phyloP scores from a whole-genome alignment of 2,113 vertebrate genomes.

The Alaudala cheleensis region DNA sequence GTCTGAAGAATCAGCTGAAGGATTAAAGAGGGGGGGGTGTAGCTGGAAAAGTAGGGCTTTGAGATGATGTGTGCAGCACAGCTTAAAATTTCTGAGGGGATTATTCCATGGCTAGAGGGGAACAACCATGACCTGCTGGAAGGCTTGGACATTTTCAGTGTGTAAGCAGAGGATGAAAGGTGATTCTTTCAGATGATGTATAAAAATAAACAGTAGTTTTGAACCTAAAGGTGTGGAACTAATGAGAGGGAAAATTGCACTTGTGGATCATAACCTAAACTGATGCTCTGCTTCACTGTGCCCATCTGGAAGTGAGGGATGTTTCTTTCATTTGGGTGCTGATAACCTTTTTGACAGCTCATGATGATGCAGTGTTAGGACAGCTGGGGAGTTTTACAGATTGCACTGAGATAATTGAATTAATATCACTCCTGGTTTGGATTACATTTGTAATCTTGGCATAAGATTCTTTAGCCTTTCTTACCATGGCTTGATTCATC shows the following conservation, averaged over 20 bases:
- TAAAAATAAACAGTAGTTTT: not conserved
- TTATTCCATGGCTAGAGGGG: not conserved
- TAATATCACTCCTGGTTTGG: not conserved
- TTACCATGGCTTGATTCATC: not conserved
- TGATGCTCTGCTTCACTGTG: not conserved
- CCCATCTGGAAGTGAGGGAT: not conserved
- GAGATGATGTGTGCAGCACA: not conserved
- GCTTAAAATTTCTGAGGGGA: not conserved
- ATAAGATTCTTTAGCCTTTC: not conserved
- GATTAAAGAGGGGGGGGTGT: not conserved
- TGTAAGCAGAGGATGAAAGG: not conserved
- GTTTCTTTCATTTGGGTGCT: not conserved
- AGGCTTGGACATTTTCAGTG: not conserved
- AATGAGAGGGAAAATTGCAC: not conserved
- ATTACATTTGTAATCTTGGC: not conserved
- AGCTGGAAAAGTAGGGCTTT: not conserved
- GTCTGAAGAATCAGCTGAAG: not conserved
- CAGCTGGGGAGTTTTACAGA: fast-evolving
- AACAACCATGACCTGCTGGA: not conserved
- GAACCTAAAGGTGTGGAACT: not conserved
- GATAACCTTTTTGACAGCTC: not conserved
- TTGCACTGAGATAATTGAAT: not conserved
- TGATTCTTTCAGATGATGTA: not conserved
- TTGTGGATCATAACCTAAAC: not conserved
- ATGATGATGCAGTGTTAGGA: not conserved